phyloP scores from a whole-genome alignment of 2,797 vertebrate genomes.

The Antennarius maculatus region DNA sequence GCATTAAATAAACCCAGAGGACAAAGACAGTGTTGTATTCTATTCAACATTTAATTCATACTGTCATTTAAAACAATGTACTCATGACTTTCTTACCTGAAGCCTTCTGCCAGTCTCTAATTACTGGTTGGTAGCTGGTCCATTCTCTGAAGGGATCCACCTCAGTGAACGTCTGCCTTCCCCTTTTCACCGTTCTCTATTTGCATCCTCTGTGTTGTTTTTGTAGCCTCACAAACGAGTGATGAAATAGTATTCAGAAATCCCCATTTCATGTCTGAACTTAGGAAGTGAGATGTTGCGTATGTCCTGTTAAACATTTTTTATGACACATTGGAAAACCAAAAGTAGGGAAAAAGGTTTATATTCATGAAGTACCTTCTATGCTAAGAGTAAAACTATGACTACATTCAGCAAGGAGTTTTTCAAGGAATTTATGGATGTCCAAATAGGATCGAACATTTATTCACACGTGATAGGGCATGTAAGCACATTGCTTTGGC shows the following conservation, averaged over 20 bases:
- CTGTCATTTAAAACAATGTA: neutral
- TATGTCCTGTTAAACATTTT: neutral
- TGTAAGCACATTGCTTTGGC: neutral
- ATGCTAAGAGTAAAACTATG: neutral
- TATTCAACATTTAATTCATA: neutral
- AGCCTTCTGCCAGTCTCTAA: neutral
- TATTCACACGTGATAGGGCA: no score
- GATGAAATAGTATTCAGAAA: neutral
- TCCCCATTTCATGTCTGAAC: constrained; percentile 18
- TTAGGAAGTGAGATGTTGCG: neutral
- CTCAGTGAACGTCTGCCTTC: constrained; percentile 9
- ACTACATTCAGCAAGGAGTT: no score
- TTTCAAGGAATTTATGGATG: no score
- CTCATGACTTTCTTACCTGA: constrained; percentile 41
- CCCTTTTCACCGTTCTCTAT: constrained; percentile 9
- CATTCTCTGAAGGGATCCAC: neutral
- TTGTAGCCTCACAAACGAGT: neutral
- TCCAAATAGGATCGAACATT: no score
- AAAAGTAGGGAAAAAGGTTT: neutral
- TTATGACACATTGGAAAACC: neutral
- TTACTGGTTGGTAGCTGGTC: constrained; percentile 2
- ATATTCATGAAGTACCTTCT: neutral
- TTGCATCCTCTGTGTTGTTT: constrained; percentile 17
- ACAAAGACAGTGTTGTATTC: neutral
- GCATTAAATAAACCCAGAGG: neutral